Base-by-base conservation (phyloP, 2,888 invertebrate species). In the Hoplodrina blanda region DNA sequence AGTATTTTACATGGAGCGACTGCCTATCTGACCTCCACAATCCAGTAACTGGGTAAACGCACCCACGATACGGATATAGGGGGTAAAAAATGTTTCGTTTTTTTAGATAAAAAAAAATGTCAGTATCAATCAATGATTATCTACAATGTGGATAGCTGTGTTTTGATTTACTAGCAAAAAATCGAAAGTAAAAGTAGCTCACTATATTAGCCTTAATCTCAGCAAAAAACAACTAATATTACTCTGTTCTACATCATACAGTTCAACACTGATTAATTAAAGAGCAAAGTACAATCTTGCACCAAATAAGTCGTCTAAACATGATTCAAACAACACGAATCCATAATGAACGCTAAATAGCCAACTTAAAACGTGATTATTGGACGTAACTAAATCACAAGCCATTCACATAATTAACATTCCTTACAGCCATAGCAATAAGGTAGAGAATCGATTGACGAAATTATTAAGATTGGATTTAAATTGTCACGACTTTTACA, bases 401-500 rank as follows among this genome's bases (percentile, higher is more conserved):
- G 2, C 63, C 20, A 64, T 69, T 69, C 49, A 15, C 6, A 64
- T 71, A 76, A 67, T 80, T 62, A 67, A 67, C 52, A 66, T 66
- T 55, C 62, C 69, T 69, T 69, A 68, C 37, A 5, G 2, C 30
- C 19, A 50, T 46, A 52, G 54, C 11, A 41, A 61, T 70, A 80
- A 70, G 63, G 77, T 62, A 56, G 33, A 76, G 46, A 70, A 76
- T 80, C 41, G 57, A 59, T 59, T 64, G 67, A 46, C 50, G n/a
- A 54, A 56, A 57, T 64, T 19, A 73, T 68, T 66, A 52, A 76
- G 49, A 79, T 76, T 76, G 72, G 62, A 68, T 77, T 83, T 76
- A 57, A 77, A 68, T 66, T 70, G 76, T 76, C 69, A 80, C 63
- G 61, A 75, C 69, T 76, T 84, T 84, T 73, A 76, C 76, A 76